Base-by-base conservation (phyloP, 2,113 vertebrate species). In the Aepyceros melampus region DNA sequence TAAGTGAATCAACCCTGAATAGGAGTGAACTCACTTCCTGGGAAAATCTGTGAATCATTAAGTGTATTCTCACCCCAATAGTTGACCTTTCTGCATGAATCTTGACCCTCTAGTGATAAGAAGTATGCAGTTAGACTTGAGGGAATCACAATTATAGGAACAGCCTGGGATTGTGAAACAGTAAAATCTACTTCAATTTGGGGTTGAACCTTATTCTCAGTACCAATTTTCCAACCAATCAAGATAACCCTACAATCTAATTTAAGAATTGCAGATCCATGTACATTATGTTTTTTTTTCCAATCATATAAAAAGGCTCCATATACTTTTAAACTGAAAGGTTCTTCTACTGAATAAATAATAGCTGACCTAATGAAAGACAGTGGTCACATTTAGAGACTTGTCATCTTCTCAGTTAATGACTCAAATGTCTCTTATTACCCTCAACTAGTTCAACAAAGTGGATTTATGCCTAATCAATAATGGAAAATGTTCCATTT, bases 401-500 rank as follows among this genome's bases (percentile, higher is more conserved):
- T 97, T 96, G 98, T 98, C 99, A 99, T 98, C 97, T 97, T 98
- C 98, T 97, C 96, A 98, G 97, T 98, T 97, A 98, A 98, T 97
- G 98, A 99, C 97, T 98, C 98, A 97, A 94, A 98, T 98, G 98
- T 99, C 99, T 99, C 99, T 87, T 97, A 99, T 99, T 99, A 99
- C 99, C 96, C 89, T 84, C 95, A 98, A 98, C 98, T 99, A 99
- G 99, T 99, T 99, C 99, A 99, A 99, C 99, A 98, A 98, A 99
- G 99, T 85, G 40, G 99, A 99, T 99, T 99, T 96, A 98, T 99
- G 99, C 98, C 99, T 98, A 98, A 99, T 99, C 97, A 99, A 99
- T 99, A 99, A 99, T 99, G 98, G 91, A 98, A 99, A 99, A 99
- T 99, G 99, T 99, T 99, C 99, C 99, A 99, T 98, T 99, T 99